phyloP scores from a whole-genome alignment of 2,797 vertebrate genomes.

The Calcarius lapponicus region DNA sequence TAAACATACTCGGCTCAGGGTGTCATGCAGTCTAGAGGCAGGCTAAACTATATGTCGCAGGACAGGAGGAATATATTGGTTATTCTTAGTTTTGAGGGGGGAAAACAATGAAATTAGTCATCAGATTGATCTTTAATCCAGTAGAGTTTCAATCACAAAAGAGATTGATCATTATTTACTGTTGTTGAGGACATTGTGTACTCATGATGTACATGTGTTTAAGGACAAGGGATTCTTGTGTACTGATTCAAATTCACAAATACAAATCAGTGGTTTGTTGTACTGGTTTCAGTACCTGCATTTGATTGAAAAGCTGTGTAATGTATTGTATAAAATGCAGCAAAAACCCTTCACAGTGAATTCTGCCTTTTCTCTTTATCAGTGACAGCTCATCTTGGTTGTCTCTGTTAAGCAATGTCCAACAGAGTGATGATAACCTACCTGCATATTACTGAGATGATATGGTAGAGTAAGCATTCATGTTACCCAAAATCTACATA shows the following conservation, averaged over 20 bases:
- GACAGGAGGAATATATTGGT: background rate
- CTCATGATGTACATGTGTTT: background rate
- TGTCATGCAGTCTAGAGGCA: too few species aligned
- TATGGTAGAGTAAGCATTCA: background rate
- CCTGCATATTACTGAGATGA: background rate
- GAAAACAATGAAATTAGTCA: background rate
- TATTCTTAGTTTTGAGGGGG: background rate
- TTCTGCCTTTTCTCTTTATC: background rate
- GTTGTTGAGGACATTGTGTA: background rate
- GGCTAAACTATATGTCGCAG: too few species aligned
- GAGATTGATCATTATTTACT: background rate
- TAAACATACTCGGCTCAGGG: background rate
- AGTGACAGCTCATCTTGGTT: fast-evolving
- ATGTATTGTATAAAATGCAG: background rate
- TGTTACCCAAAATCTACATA: background rate
- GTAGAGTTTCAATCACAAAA: background rate
- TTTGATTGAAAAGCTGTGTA: background rate
- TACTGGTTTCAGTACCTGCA: background rate
- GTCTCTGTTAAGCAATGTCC: background rate
- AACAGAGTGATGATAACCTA: background rate
- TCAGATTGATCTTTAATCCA: background rate
- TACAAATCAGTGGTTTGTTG: background rate
- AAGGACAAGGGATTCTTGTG: background rate
- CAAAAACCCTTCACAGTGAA: background rate
- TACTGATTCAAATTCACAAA: background rate